These are phyloP conservation scores for Sabellastarte sp. DNA, from an alignment of 2,888 invertebrate species.

Conservation along the genomic window DNA sequence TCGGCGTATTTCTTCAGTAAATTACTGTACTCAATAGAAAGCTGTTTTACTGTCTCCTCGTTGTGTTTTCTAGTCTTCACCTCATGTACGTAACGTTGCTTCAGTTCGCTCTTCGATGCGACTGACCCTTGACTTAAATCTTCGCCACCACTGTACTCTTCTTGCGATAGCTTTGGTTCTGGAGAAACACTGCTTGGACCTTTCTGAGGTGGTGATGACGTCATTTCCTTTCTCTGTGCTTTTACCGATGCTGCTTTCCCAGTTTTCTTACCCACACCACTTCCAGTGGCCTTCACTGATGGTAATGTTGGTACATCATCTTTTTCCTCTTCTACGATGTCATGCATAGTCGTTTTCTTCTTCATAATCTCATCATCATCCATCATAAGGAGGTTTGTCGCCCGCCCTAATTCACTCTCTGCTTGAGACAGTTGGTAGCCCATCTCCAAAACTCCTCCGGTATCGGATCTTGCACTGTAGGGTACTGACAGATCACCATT, in stretches of 20 bases:
- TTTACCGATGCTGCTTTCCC: too few relatives aligned
- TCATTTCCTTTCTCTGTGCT: too few relatives aligned
- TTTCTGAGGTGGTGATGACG: too few relatives aligned
- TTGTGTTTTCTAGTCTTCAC: slow-evolving; percentile 11
- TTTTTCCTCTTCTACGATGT: not conserved
- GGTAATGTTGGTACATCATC: not conserved
- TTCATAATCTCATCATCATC: not conserved
- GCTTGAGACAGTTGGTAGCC: too few relatives aligned
- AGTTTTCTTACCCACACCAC: too few relatives aligned
- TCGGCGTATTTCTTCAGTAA: slow-evolving; percentile 56
- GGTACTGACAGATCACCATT: too few relatives aligned
- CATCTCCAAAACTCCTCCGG: too few relatives aligned
- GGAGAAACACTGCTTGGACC: too few relatives aligned
- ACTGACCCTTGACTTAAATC: slow-evolving; percentile 3
- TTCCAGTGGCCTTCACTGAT: too few relatives aligned
- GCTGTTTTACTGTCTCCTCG: slow-evolving; percentile 18
- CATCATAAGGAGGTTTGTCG: not conserved
- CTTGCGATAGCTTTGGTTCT: not conserved
- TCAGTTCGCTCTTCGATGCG: not conserved
- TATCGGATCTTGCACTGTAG: too few relatives aligned
- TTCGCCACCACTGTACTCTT: slow-evolving; percentile 3
- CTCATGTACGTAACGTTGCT: slow-evolving; percentile 7
- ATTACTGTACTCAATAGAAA: slow-evolving; percentile 48
- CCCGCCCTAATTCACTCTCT: not conserved
- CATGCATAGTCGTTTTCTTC: not conserved